These are phyloP conservation scores for Erethizon dorsatum DNA, from an alignment of 2,797 vertebrate species.

Conservation along the genomic window DNA sequence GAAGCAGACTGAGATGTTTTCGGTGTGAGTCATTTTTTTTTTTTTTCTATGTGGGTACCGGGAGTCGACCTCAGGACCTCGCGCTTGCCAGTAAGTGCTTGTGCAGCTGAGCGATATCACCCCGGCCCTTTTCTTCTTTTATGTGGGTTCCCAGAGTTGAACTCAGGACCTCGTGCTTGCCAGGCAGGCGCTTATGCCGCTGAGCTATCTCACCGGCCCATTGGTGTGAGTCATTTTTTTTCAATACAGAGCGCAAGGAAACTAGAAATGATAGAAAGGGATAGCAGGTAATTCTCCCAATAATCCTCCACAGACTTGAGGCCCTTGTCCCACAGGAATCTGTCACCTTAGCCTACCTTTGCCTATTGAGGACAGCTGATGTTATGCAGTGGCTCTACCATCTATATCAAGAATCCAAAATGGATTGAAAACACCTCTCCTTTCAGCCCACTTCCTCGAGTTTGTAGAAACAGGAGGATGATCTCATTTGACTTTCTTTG, in stretches of 20 bases:
- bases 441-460: background rate
- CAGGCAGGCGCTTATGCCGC: too few species aligned
- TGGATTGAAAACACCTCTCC: background rate
- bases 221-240: background rate
- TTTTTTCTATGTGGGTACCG: too few species aligned
- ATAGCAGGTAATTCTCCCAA: background rate
- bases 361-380: background rate
- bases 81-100: too few species aligned
- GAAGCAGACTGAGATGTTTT: background rate
- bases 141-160: too few species aligned
- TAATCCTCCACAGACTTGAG: background rate
- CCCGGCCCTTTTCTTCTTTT: too few species aligned
- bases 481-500: constrained; percentile 27
- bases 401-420: background rate
- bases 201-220: too few species aligned
- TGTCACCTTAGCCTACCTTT: background rate
- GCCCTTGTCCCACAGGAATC: background rate
- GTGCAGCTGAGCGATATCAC: too few species aligned
- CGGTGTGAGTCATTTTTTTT: background rate
- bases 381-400: background rate
- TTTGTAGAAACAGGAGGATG: background rate
- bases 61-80: too few species aligned
- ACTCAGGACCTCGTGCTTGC: too few species aligned
- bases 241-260: background rate
- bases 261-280: background rate